phyloP scores from a whole-genome alignment of 2,113 vertebrate species.

The Leucoraja erinaceus region DNA sequence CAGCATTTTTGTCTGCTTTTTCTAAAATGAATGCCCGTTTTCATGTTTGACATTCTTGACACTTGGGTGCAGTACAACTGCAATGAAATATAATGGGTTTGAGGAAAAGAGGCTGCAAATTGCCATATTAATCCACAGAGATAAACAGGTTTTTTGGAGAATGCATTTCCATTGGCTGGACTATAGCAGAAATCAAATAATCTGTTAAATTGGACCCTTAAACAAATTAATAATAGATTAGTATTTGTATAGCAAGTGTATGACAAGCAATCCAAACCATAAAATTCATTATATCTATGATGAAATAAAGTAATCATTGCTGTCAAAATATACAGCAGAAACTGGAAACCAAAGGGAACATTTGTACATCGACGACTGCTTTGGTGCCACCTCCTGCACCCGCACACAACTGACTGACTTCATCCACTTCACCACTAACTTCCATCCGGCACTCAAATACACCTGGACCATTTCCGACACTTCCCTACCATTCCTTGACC shows the following conservation, averaged over 20 bases:
- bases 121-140: background rate
- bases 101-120: background rate
- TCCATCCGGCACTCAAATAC: too few relatives aligned
- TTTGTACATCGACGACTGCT: too few relatives aligned
- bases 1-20: too few relatives aligned
- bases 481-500: too few relatives aligned
- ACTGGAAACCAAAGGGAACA: background rate
- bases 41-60: background rate
- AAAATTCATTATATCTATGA: background rate
- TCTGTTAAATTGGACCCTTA: background rate
- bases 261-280: background rate
- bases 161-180: background rate
- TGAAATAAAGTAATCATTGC: background rate
- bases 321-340: background rate
- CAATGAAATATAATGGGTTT: background rate
- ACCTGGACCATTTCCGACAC: too few relatives aligned
- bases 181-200: constrained; percentile 13
- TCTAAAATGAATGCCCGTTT: background rate
- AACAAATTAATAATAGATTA: background rate
- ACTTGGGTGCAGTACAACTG: background rate
- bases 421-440: too few relatives aligned
- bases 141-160: background rate
- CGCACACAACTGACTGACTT: too few relatives aligned
- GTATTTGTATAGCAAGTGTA: background rate
- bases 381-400: too few relatives aligned